phyloP scores from a whole-genome alignment of 2,113 vertebrate species.

The Sterrhoptilus dennistouni region DNA sequence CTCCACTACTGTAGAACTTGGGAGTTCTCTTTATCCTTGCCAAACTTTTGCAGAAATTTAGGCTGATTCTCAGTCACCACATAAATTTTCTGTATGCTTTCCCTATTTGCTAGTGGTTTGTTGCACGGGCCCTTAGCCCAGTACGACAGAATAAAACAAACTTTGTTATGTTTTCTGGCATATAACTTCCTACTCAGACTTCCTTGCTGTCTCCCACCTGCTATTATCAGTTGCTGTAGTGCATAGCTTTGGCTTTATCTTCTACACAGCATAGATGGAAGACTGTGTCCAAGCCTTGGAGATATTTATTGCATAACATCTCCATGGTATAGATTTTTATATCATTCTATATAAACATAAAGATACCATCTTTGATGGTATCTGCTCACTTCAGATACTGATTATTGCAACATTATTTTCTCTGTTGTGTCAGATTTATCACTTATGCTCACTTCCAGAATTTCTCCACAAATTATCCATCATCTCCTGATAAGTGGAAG shows the following conservation, averaged over 20 bases:
- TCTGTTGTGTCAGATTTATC: background rate
- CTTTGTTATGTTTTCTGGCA: background rate
- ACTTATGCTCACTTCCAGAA: background rate
- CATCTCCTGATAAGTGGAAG: background rate
- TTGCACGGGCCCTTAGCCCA: accelerated
- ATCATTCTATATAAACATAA: slow-evolving; percentile 6
- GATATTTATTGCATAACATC: background rate
- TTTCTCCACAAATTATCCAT: background rate
- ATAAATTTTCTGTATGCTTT: background rate
- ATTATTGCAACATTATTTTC: slow-evolving; percentile 15
- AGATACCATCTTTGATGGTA: background rate
- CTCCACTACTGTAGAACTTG: background rate
- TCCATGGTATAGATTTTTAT: background rate
- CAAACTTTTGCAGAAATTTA: background rate
- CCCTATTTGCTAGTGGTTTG: background rate
- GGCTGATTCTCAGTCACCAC: background rate
- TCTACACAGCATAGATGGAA: background rate
- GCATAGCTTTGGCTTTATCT: background rate
- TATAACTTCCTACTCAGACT: background rate
- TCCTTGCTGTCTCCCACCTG: background rate
- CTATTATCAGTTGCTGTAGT: background rate
- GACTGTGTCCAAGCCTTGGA: background rate
- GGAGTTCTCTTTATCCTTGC: background rate
- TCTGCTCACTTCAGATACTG: background rate
- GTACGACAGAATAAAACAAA: accelerated